phyloP scores from a whole-genome alignment of 2,113 vertebrate species.

The Scytalopus superciliaris region DNA sequence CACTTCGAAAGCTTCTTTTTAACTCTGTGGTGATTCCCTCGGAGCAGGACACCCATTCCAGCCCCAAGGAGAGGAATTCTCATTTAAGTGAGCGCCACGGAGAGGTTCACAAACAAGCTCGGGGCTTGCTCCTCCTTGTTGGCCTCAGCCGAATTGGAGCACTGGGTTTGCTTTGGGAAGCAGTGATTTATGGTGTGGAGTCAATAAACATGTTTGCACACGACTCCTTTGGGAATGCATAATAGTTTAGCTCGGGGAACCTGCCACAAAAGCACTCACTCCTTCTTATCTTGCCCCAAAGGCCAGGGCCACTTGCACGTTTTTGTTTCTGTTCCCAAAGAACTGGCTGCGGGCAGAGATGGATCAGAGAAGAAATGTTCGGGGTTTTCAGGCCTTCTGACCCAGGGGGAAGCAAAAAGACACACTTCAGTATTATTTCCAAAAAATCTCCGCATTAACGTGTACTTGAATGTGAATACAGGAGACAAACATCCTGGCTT shows the following conservation, averaged over 20 bases:
- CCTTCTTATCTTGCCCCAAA: slow-evolving; percentile 39
- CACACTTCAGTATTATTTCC: background rate
- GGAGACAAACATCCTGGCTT: background rate
- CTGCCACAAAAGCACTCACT: background rate
- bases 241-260: slow-evolving; percentile 40
- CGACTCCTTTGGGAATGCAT: slow-evolving; percentile 33
- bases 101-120: background rate
- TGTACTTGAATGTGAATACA: background rate
- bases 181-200: slow-evolving; percentile 53
- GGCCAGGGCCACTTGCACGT: background rate
- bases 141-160: slow-evolving; percentile 28
- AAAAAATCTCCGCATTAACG: background rate
- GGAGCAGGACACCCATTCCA: background rate
- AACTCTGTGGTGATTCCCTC: background rate
- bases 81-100: background rate
- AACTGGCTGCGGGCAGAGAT: background rate
- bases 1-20: background rate
- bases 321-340: background rate
- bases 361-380: background rate
- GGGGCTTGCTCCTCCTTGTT: background rate
- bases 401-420: slow-evolving; percentile 62
- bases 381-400: slow-evolving; percentile 60
- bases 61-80: background rate
- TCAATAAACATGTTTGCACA: slow-evolving; percentile 54
- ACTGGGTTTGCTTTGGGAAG: slow-evolving; percentile 5